Conservation (phyloP, 1,140 invertebrate genomes). For the Ganaspis sp. region DNA sequence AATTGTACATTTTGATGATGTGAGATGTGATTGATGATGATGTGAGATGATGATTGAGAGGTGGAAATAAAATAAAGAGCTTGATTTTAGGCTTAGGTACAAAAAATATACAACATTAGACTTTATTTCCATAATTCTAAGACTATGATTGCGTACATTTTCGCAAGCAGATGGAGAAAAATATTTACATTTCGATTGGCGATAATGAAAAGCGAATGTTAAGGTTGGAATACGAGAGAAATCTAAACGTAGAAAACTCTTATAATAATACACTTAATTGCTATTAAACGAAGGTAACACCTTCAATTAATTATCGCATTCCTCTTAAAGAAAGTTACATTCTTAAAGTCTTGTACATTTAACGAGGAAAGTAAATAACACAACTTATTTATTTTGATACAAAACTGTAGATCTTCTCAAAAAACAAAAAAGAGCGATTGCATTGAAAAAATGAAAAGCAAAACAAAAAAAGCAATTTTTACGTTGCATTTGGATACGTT, state of each 20-base stretch:
- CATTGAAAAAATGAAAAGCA: no score
- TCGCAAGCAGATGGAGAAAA: constrained; percentile 53
- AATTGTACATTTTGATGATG: neutral
- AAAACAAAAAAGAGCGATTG: no score
- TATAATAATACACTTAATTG: constrained; percentile 18
- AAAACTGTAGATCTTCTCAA: neutral
- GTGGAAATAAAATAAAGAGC: constrained; percentile 45
- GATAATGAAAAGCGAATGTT: constrained; percentile 56
- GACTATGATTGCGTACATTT: constrained; percentile 56
- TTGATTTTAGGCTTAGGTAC: constrained; percentile 50
- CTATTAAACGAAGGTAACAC: constrained; percentile 34
- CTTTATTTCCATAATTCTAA: constrained; percentile 68
- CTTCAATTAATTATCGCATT: constrained; percentile 21
- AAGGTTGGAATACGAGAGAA: constrained; percentile 45
- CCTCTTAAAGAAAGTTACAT: neutral
- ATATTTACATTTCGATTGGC: constrained; percentile 72
- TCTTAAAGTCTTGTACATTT: constrained; percentile 13
- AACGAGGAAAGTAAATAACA: constrained; percentile 21
- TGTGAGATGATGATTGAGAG: constrained; percentile 23
- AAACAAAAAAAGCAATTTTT: neutral
- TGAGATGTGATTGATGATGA: neutral
- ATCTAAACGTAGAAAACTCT: constrained; percentile 48
- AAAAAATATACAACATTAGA: constrained; percentile 72
- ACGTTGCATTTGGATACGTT: no score
- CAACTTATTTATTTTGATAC: constrained; percentile 28